Conservation (phyloP, 1,140 invertebrate species). For the Trichoplusia ni region DNA sequence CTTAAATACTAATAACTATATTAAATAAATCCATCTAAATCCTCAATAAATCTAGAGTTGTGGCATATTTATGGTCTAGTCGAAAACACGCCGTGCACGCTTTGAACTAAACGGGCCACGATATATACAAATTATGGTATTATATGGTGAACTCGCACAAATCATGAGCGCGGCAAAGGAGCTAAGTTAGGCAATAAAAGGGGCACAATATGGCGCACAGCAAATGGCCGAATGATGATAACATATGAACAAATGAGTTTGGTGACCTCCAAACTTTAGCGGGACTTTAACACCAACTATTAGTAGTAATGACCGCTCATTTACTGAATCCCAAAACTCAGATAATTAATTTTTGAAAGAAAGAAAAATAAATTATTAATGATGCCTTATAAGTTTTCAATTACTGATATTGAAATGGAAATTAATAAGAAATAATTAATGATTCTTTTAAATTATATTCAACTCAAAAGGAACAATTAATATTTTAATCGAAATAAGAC, state of each 20-base stretch:
- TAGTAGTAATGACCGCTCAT: background rate
- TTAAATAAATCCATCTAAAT: constrained; percentile 2
- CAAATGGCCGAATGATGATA: constrained; percentile 51
- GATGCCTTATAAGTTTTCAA: no score
- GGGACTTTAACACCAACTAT: background rate
- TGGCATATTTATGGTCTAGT: constrained; percentile 15
- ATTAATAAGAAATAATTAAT: no score
- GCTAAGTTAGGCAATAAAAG: constrained; percentile 53
- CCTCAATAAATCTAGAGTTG: constrained; percentile 14
- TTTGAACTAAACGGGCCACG: constrained; percentile 24
- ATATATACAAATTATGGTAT: constrained; percentile 12
- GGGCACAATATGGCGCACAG: constrained; percentile 45
- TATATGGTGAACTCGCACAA: constrained; percentile 39
- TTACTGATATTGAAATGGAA: no score
- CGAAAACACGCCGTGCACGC: constrained; percentile 36
- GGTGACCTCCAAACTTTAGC: constrained; percentile 19
- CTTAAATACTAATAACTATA: background rate
- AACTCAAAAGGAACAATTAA: no score
- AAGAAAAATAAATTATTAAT: no score
- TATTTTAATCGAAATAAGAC: no score
- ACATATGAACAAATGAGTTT: constrained; percentile 32
- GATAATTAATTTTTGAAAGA: no score
- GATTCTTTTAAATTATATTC: no score
- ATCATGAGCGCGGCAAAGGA: constrained; percentile 42
- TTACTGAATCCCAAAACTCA: no score